phyloP scores from a whole-genome alignment of 2,797 vertebrate species.

The Erpetoichthys calabaricus region DNA sequence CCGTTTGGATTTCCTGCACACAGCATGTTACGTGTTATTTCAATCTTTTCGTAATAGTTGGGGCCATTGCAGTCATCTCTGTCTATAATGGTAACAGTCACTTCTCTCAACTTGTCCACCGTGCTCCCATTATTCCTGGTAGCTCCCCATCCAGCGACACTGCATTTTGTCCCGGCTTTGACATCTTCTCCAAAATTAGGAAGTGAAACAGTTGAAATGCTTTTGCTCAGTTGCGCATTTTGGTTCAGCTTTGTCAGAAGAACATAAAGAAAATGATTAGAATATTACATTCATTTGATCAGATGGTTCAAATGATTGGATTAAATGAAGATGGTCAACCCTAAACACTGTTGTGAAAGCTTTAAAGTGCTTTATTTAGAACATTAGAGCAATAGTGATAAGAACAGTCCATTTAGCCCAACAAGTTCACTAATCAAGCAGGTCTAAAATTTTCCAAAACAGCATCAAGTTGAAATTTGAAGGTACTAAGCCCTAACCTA shows the following conservation, averaged over 20 bases:
- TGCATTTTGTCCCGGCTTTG: constrained; percentile 2
- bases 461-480: too few species aligned
- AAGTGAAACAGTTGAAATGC: not conserved
- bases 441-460: too few species aligned
- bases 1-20: constrained; percentile 6
- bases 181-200: constrained; percentile 2
- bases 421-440: too few species aligned
- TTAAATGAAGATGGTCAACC: too few species aligned
- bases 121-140: rapidly evolving
- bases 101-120: not conserved
- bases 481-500: too few species aligned
- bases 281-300: not conserved
- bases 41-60: not conserved
- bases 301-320: too few species aligned
- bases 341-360: too few species aligned
- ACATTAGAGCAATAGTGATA: too few species aligned
- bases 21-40: not conserved
- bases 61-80: constrained; percentile 1
- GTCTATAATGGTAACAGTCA: constrained; percentile 5
- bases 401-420: too few species aligned
- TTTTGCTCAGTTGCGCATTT: not conserved
- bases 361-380: too few species aligned
- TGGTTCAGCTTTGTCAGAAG: not conserved
- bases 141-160: not conserved
- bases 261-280: not conserved